These are phyloP conservation scores for Lycorma delicatula DNA, from an alignment of 1,140 invertebrate species.

Conservation along the genomic window DNA sequence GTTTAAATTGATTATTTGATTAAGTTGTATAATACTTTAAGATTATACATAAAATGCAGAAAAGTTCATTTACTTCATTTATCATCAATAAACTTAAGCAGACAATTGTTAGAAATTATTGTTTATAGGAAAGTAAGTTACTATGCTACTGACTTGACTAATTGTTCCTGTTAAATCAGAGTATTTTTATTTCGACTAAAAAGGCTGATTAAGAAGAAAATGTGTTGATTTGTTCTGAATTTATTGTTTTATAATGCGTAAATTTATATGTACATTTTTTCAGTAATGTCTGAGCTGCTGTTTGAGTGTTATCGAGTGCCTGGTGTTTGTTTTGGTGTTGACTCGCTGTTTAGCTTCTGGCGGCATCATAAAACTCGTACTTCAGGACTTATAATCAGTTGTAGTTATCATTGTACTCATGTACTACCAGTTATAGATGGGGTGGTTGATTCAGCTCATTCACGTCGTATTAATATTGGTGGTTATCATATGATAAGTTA, in stretches of 20 bases:
- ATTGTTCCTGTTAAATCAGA: background rate
- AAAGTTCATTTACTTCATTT: too few species aligned
- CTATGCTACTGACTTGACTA: too few species aligned
- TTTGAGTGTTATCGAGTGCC: conserved; percentile 92
- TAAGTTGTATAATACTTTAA: too few species aligned
- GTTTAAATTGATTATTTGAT: too few species aligned
- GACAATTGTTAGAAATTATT: too few species aligned
- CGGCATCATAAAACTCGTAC: conserved; percentile 54
- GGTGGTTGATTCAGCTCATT: conserved; percentile 54
- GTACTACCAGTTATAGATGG: conserved; percentile 70
- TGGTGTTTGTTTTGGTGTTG: conserved; percentile 76
- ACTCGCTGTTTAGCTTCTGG: conserved; percentile 69
- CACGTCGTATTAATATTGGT: conserved; percentile 76
- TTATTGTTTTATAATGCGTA: conserved; percentile 13
- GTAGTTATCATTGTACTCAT: conserved; percentile 82
- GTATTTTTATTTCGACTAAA: background rate
- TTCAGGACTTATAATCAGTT: conserved; percentile 64
- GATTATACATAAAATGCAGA: too few species aligned
- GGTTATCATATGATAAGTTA: conserved; percentile 79
- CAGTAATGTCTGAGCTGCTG: conserved; percentile 85
- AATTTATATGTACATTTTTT: conserved; percentile 22
- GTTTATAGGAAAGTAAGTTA: too few species aligned
- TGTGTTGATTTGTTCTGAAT: background rate
- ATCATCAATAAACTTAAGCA: too few species aligned
- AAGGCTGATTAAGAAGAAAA: background rate